These are phyloP conservation scores for Nothobranchius furzeri DNA, from an alignment of 2,113 vertebrate species.

Conservation along the genomic window DNA sequence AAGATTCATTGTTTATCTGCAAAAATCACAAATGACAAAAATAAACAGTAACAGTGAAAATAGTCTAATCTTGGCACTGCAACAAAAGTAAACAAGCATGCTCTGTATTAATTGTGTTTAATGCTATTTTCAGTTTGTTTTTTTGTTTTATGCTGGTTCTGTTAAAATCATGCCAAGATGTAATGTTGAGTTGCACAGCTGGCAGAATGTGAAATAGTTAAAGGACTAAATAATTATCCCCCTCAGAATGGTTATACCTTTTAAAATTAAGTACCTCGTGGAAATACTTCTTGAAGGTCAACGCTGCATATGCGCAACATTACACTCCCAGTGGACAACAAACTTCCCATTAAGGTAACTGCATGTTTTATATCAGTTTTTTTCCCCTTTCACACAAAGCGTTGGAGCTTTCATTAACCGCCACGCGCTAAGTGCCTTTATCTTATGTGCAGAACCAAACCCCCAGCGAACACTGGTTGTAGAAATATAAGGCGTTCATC, in stretches of 20 bases:
- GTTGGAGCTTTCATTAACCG: constrained; percentile 67
- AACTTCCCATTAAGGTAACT: constrained; percentile 63
- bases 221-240: constrained; percentile 64
- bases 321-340: constrained; percentile 57
- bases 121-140: constrained; percentile 2
- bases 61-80: constrained; percentile 14
- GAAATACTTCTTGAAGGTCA: constrained; percentile 72
- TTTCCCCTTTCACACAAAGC: constrained; percentile 46
- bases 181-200: constrained; percentile 28
- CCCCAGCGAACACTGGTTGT: constrained; percentile 62
- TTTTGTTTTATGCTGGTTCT: constrained; percentile 17
- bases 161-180: constrained; percentile 36
- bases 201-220: constrained; percentile 50
- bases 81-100: not conserved
- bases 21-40: not conserved
- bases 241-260: constrained; percentile 56
- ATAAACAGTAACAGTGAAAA: not conserved
- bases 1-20: not conserved
- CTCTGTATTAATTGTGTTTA: constrained; percentile 12
- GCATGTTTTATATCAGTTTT: constrained; percentile 53
- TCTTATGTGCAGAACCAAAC: constrained; percentile 52
- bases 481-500: constrained; percentile 69
- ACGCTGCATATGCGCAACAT: constrained; percentile 43
- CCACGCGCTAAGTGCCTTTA: constrained; percentile 60
- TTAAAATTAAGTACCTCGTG: constrained; percentile 65